Conservation (phyloP, 1,140 invertebrate species). For the Cydia pomonella region DNA sequence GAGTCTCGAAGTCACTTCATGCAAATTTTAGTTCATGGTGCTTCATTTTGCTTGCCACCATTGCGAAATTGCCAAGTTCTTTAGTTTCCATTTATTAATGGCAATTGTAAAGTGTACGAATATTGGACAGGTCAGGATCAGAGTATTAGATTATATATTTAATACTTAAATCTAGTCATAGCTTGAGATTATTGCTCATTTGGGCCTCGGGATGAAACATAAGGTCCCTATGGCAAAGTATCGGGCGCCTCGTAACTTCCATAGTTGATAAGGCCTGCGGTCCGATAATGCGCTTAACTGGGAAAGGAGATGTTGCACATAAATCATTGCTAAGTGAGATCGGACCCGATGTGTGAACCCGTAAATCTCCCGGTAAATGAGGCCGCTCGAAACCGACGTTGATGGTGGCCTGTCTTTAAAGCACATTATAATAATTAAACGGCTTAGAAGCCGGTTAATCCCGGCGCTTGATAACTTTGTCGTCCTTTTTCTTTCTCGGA, state of each 20-base stretch:
- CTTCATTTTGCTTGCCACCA: neutral
- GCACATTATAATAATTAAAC: constrained; percentile 52
- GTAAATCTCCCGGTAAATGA: constrained; percentile 78
- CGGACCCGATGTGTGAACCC: constrained; percentile 74
- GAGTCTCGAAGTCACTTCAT: neutral
- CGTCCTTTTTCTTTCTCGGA: constrained; percentile 27
- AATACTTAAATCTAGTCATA: neutral
- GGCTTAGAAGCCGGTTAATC: constrained; percentile 35
- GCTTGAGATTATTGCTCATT: neutral
- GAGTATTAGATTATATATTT: neutral
- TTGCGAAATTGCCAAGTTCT: neutral
- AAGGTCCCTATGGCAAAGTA: constrained; percentile 6
- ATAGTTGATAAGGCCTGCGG: constrained; percentile 74
- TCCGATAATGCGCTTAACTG: constrained; percentile 75
- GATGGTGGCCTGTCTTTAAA: constrained; percentile 54
- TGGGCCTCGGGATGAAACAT: neutral
- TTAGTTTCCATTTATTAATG: neutral
- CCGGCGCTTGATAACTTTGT: constrained; percentile 33
- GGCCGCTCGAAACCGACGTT: constrained; percentile 54
- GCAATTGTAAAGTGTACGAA: neutral
- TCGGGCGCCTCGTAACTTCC: constrained; percentile 4
- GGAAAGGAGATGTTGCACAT: constrained; percentile 70
- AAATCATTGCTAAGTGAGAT: constrained; percentile 80
- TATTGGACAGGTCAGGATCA: neutral
- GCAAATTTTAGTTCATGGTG: neutral